phyloP scores from a whole-genome alignment of 2,888 invertebrate genomes.

The Synergus laeviventris region DNA sequence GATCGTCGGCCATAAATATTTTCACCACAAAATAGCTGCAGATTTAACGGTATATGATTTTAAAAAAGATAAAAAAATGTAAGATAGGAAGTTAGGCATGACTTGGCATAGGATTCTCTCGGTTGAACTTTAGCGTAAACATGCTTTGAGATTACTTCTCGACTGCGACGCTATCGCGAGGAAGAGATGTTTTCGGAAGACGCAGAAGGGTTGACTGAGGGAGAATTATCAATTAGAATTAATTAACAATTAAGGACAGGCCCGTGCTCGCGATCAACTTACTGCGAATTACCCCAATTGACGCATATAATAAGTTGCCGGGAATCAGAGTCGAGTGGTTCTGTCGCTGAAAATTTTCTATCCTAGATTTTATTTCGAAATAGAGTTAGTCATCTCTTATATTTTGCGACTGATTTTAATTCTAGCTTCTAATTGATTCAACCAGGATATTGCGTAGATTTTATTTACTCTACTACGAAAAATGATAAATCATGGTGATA shows the following conservation, averaged over 20 bases:
- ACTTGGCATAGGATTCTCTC: conserved; percentile 20
- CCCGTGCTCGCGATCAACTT: conserved; percentile 52
- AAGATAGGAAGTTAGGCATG: not conserved
- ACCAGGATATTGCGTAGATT: no score
- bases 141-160: conserved; percentile 60
- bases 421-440: no score
- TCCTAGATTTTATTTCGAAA: not conserved
- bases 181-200: conserved; percentile 42
- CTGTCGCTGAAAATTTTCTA: not conserved
- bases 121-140: conserved; percentile 61
- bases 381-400: not conserved
- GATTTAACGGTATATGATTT: no score
- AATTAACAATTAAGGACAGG: conserved; percentile 65
- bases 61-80: no score
- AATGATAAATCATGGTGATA: not conserved
- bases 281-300: conserved; percentile 44
- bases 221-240: conserved; percentile 67
- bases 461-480: not conserved
- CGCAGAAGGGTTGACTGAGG: conserved; percentile 40
- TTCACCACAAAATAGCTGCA: no score
- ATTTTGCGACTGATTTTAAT: not conserved
- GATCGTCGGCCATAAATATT: no score
- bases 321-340: conserved; percentile 45
- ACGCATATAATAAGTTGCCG: conserved; percentile 47
- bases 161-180: conserved; percentile 41